Evolutionary conservation across 2,113 vertebrate species (phyloP).

Genomic region (Atlantisia rogersi): DNA sequence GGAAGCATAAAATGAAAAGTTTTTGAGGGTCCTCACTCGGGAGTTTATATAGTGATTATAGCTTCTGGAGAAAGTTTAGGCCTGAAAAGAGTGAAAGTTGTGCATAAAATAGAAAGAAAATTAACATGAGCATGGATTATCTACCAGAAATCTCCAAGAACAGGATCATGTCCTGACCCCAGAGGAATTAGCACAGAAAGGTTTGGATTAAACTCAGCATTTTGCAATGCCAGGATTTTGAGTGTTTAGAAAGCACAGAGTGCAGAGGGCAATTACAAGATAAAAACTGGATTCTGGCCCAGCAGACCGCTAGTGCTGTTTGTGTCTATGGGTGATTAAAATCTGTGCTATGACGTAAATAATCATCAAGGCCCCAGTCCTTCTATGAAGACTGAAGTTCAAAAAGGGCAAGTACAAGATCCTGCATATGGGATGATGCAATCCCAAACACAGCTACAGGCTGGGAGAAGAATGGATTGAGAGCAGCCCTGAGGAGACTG

Average conservation of each 20-base stretch:
- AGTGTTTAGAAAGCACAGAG: conserved; percentile 12
- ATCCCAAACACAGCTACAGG: no score
- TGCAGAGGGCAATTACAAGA: not conserved
- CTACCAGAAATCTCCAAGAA: not conserved
- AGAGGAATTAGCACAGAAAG: conserved; percentile 9
- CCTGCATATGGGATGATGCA: no score
- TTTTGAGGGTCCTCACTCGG: not conserved
- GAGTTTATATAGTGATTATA: conserved; percentile 16
- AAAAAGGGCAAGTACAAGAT: no score
- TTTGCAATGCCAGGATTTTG: not conserved
- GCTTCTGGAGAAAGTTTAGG: not conserved
- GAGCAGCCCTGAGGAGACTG: no score
- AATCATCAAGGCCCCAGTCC: not conserved
- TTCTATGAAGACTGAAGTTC: not conserved
- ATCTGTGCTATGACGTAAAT: not conserved
- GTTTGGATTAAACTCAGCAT: not conserved
- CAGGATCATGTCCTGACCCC: not conserved
- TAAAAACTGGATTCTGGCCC: not conserved
- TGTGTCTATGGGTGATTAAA: not conserved
- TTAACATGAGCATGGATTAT: conserved; percentile 3
- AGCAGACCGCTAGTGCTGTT: not conserved
- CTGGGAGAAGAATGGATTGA: no score
- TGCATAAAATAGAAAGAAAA: not conserved
- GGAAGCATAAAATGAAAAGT: not conserved
- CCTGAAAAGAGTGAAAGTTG: conserved; percentile 30